Evolutionary conservation across 2,888 invertebrate species (phyloP).

Genomic region (Lymantria dispar): DNA sequence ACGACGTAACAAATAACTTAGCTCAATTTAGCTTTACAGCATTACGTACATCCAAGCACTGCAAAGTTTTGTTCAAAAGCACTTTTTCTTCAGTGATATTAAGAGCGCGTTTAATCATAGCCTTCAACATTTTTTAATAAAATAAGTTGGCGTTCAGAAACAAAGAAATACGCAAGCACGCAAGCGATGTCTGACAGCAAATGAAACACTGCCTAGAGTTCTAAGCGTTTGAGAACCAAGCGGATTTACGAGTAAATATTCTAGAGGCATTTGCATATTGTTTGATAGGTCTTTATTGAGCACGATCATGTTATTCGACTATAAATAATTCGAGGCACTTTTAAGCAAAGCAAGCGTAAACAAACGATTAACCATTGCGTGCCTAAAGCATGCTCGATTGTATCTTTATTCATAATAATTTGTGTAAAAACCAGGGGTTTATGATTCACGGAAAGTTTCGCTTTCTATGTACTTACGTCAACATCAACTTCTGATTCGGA

Average conservation of each 20-base stretch:
- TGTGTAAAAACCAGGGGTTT: conserved; percentile 37
- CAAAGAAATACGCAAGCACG: conserved; percentile 52
- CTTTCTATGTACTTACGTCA: conserved; percentile 54
- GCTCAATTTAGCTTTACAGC: conserved; percentile 2
- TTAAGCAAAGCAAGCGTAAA: conserved; percentile 72
- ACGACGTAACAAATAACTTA: background rate
- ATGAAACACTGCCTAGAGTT: conserved; percentile 60
- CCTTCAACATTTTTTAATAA: conserved; percentile 59
- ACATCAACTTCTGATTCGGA: conserved; percentile 37
- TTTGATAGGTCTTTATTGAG: conserved; percentile 71
- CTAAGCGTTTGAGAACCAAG: conserved; percentile 52
- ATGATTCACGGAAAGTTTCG: conserved; percentile 32
- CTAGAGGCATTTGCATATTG: conserved; percentile 69
- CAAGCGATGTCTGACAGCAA: conserved; percentile 55
- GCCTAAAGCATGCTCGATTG: conserved; percentile 45
- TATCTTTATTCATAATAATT: conserved; percentile 46
- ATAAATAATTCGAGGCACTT: conserved; percentile 69
- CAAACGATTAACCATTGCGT: conserved; percentile 72
- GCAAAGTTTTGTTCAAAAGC: conserved; percentile 58
- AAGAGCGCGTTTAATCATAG: conserved; percentile 70
- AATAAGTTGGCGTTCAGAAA: conserved; percentile 22
- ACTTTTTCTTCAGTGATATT: conserved; percentile 56
- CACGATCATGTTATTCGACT: conserved; percentile 71
- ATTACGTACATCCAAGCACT: conserved; percentile 63
- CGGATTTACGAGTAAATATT: conserved; percentile 66